These are phyloP conservation scores for Ennomos quercinarius DNA, from an alignment of 2,888 invertebrate genomes.

Conservation along the genomic window DNA sequence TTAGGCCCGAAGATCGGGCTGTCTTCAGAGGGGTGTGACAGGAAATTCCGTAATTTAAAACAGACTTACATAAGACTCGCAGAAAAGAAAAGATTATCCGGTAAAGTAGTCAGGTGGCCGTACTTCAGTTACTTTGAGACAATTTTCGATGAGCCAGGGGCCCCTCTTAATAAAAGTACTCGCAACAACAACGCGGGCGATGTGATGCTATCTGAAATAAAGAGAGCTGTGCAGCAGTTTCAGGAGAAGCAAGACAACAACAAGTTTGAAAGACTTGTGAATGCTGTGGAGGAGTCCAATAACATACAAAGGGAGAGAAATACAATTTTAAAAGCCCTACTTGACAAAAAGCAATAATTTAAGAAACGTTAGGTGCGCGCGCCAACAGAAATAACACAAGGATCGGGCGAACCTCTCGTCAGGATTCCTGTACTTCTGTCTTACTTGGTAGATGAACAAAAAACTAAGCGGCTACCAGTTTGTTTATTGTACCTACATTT, in stretches of 20 bases:
- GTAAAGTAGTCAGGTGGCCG: constrained; percentile 68
- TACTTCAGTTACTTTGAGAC: constrained; percentile 73
- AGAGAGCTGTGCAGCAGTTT: constrained; percentile 55
- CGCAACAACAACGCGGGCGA: constrained; percentile 48
- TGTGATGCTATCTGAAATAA: constrained; percentile 58
- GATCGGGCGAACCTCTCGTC: too few species aligned
- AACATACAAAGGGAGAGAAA: constrained; percentile 74
- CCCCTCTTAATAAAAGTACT: constrained; percentile 4
- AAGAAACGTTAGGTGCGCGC: not conserved
- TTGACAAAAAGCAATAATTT: constrained; percentile 53
- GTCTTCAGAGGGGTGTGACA: constrained; percentile 71
- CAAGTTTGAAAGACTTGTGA: constrained; percentile 68
- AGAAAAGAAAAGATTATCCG: constrained; percentile 65
- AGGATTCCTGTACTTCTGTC: too few species aligned
- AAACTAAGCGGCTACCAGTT: too few species aligned
- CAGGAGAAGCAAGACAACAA: constrained; percentile 55
- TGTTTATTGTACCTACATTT: too few species aligned
- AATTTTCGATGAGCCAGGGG: constrained; percentile 59
- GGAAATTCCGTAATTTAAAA: constrained; percentile 76
- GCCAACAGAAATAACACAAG: too few species aligned
- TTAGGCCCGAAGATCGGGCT: constrained; percentile 64
- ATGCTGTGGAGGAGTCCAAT: constrained; percentile 71
- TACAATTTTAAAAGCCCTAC: constrained; percentile 66
- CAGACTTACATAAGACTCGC: constrained; percentile 71
- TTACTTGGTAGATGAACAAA: too few species aligned